Base-by-base conservation (phyloP, 2,888 invertebrate species). In the Rhagophthalmus giganteus region DNA sequence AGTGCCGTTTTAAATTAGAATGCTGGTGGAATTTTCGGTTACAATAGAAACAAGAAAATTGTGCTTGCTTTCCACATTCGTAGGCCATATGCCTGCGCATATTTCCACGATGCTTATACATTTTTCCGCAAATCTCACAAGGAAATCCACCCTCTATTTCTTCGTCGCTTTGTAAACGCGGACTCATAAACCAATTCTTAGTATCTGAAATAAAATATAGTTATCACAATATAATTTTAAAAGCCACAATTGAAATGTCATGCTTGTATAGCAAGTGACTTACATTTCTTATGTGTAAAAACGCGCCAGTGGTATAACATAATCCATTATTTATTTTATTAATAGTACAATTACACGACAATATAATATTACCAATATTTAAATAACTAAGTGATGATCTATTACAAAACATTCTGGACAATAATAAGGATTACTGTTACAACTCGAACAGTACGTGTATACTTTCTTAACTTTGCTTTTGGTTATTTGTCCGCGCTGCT, bases 51-150 rank as follows among this genome's bases (percentile, higher is more conserved):
- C 67, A 67, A 12, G 37, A 40, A 37, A 64, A 66, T 4, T 52
- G 47, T 2, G 63, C 55, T 32, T 59, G 49, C 13, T 57, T 58
- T 2, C 84, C 84, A 63, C 85, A 85, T 65, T 84, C 84, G 68
- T 88, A 88, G 64, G 87, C 30, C 28, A 39, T 39, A 30, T 39
- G 39, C 15, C 39, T n/a, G 16, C 39, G 28, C 30, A 39, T 30
- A 30, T 39, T 39, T 15, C 30, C 30, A 2, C 39, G 39, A 30
- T 46, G 32, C 6, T 46, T 46, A 9, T 46, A 46, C 8, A 20
- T 11, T 8, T 28, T 35, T 3, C 37, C 37, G n/a, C 45, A 45
- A 35, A 27, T 27, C 20, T 37, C 37, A 13, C 37, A 37, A 7
- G 37, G 37, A 12, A 11, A 25, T 24, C 24, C n/a, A 25, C 20